Evolutionary conservation across 2,888 invertebrate species (phyloP).

Genomic region (Agapostemon virescens): DNA sequence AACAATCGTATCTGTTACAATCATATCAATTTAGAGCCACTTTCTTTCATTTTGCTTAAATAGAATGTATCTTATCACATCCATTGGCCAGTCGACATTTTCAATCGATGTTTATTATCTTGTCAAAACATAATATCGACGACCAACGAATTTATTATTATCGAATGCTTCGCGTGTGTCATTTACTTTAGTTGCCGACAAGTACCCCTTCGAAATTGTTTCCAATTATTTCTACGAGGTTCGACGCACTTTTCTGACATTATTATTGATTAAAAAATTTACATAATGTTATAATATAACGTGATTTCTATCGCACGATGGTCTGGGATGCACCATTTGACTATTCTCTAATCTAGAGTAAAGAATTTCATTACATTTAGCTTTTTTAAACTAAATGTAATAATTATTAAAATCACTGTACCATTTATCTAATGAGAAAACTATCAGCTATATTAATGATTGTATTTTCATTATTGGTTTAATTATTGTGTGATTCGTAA

Average conservation of each 20-base stretch:
- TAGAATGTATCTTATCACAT: background rate
- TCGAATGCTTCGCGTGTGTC: background rate
- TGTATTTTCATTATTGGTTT: no score
- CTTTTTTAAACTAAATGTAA: background rate
- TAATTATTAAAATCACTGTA: background rate
- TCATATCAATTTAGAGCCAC: background rate
- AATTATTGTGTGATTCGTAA: no score
- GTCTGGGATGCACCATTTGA: background rate
- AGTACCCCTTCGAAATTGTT: background rate
- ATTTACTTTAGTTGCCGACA: background rate
- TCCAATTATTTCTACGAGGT: background rate
- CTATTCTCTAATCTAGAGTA: background rate
- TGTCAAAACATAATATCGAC: background rate
- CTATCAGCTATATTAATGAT: no score
- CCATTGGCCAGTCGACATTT: background rate
- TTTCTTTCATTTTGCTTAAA: background rate
- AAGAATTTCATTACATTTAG: background rate
- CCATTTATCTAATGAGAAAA: no score
- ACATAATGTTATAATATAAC: background rate
- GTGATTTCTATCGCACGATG: background rate
- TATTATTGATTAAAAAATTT: background rate
- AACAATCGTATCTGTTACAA: background rate
- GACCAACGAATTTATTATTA: background rate
- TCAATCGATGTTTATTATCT: background rate
- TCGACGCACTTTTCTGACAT: background rate